A percentile compares a stretch with the other conserved stretches of the same genome.
phyloP scores from a whole-genome alignment of 2,888 invertebrate species.

The Cryptocheilus praepositus region DNA sequence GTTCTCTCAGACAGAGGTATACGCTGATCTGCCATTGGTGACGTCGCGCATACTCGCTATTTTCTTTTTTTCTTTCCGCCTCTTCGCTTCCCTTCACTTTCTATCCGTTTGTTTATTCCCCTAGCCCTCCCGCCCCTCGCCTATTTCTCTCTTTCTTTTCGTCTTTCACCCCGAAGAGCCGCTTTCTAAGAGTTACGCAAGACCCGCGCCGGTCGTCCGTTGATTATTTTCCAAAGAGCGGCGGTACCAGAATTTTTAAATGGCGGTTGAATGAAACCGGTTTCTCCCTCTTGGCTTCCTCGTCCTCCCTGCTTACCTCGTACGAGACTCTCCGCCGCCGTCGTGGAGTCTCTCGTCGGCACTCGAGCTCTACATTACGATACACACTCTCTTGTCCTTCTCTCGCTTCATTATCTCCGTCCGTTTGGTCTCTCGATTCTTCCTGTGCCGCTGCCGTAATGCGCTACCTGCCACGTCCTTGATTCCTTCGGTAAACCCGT shows the following conservation, averaged over 20 bases:
- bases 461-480: conserved; percentile 42
- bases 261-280: conserved; percentile 74
- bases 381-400: conserved; percentile 14
- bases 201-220: conserved; percentile 65
- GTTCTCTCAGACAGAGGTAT: conserved; percentile 37
- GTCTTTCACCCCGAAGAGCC: conserved; percentile 35
- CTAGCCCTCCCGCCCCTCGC: conserved; percentile 14
- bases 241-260: conserved; percentile 69
- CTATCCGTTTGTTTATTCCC: background rate
- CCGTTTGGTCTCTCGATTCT: conserved; percentile 32
- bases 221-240: conserved; percentile 72
- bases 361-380: conserved; percentile 1
- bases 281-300: conserved; percentile 46
- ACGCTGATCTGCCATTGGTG: conserved; percentile 37
- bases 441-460: conserved; percentile 35
- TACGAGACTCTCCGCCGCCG: conserved; percentile 43
- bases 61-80: conserved; percentile 11
- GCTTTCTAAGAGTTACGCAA: conserved; percentile 72
- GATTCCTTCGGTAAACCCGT: conserved; percentile 42
- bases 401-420: conserved; percentile 20
- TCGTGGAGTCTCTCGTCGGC: conserved; percentile 35
- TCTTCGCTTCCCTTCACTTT: conserved; percentile 8
- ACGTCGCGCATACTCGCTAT: conserved; percentile 28
- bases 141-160: conserved; percentile 12
- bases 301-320: conserved; percentile 32